These are phyloP conservation scores for Muscidifurax raptorellus DNA, from an alignment of 1,140 invertebrate genomes.

Conservation along the genomic window DNA sequence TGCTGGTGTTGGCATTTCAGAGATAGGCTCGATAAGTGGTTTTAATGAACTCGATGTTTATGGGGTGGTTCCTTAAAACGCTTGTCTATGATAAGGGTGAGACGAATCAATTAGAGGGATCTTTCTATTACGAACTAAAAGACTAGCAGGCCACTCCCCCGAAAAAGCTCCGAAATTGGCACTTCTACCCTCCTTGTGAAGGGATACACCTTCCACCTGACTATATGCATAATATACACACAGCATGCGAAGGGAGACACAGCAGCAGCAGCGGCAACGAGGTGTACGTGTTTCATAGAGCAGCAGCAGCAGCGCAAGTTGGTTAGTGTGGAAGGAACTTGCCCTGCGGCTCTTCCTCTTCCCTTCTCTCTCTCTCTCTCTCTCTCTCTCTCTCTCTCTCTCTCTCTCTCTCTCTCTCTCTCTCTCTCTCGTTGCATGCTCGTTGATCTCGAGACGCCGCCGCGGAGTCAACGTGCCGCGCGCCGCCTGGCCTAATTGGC, in stretches of 20 bases:
- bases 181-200: too few species aligned
- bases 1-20: background rate
- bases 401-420: background rate
- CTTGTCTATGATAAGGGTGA: background rate
- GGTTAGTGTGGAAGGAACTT: conserved; percentile 24
- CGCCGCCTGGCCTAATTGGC: conserved; percentile 22
- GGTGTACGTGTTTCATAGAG: background rate
- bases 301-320: background rate
- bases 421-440: background rate
- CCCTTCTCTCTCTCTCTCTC: background rate
- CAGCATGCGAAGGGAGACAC: background rate
- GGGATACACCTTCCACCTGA: too few species aligned
- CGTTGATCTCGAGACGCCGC: conserved; percentile 12
- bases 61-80: too few species aligned
- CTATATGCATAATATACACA: too few species aligned
- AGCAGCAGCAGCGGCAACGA: background rate
- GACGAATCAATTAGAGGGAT: background rate
- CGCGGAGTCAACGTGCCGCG: conserved; percentile 5
- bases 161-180: conserved; percentile 4
- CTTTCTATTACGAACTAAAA: background rate
- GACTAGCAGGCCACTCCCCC: too few species aligned
- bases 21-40: background rate
- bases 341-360: conserved; percentile 5
- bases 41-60: background rate
- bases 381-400: background rate